phyloP scores from a whole-genome alignment of 92 coral and sea anemone genomes.

The Zoanthus sociatus region DNA sequence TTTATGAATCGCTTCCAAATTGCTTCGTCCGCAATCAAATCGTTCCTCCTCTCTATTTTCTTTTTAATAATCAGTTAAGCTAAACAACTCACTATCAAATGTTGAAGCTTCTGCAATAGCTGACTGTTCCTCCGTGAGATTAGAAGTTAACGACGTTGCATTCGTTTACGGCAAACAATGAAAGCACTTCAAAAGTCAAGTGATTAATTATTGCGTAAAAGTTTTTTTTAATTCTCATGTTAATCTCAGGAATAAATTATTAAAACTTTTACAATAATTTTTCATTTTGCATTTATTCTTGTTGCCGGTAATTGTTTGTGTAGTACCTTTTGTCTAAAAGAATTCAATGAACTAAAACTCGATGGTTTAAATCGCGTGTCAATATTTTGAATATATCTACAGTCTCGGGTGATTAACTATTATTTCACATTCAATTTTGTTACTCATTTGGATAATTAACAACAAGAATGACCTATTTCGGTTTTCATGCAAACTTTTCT shows the following conservation, averaged over 20 bases:
- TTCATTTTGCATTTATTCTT: background rate
- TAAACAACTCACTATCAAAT: background rate
- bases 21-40: too few species aligned
- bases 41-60: too few species aligned
- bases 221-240: background rate
- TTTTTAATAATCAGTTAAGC: background rate
- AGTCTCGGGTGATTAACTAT: constrained; percentile 8
- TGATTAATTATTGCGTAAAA: background rate
- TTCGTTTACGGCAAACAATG: background rate
- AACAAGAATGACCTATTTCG: background rate
- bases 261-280: background rate
- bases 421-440: constrained; percentile 13
- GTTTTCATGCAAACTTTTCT: background rate
- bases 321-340: background rate
- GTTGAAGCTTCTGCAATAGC: background rate
- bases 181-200: background rate
- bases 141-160: background rate
- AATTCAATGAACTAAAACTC: background rate
- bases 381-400: constrained; percentile 34
- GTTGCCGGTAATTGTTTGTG: background rate
- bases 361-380: constrained; percentile 17
- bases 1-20: too few species aligned
- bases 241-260: background rate
- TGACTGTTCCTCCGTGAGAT: background rate
- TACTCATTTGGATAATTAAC: background rate